Conservation (phyloP, 2,113 vertebrate genomes). For the Gallinago media region DNA sequence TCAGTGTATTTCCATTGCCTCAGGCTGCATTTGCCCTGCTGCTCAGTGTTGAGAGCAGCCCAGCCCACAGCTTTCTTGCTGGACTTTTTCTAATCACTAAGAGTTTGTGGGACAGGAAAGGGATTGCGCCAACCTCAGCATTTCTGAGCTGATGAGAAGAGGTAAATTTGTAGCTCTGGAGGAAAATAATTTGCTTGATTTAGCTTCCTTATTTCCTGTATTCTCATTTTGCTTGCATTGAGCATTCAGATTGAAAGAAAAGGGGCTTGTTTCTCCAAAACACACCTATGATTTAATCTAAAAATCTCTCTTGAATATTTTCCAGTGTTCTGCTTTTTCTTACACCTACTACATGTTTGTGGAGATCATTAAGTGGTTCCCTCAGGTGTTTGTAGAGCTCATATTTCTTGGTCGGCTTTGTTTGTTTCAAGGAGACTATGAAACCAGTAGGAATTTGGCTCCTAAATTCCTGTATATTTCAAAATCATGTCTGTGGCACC, state of each 20-base stretch:
- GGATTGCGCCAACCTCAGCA: background rate
- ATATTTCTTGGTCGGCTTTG: background rate
- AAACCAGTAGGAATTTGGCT: background rate
- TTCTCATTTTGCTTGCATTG: background rate
- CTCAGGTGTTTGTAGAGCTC: background rate
- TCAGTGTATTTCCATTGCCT: background rate
- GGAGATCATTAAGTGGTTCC: background rate
- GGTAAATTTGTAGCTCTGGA: background rate
- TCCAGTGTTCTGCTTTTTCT: background rate
- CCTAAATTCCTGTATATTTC: background rate
- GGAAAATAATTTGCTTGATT: background rate
- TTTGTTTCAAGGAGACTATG: background rate
- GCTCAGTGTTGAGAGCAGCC: background rate
- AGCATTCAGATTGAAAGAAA: background rate
- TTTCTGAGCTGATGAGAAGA: background rate
- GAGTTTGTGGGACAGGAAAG: background rate
- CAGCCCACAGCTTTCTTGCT: background rate
- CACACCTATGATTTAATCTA: background rate
- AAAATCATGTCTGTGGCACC: background rate
- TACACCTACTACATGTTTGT: accelerated
- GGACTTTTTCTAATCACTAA: background rate
- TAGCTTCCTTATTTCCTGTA: background rate
- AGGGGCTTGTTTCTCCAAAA: background rate
- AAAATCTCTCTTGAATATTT: background rate
- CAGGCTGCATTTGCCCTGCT: background rate